A percentile compares a stretch with the other conserved stretches of the same genome.
Evolutionary conservation across 2,888 invertebrate species (phyloP).

Genomic region (Salticus scenicus): DNA sequence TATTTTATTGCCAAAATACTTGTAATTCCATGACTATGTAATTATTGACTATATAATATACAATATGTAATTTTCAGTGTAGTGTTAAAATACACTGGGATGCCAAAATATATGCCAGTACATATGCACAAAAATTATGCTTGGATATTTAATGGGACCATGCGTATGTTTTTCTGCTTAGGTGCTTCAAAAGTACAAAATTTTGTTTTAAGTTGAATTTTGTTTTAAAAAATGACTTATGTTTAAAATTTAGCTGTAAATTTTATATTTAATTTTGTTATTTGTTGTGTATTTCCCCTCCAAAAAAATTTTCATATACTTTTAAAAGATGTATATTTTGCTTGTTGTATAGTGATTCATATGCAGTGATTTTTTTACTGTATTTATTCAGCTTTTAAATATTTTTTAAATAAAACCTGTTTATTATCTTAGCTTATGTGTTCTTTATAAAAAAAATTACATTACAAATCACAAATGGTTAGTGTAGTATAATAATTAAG

Average conservation of each 20-base stretch:
- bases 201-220: background rate
- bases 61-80: no score
- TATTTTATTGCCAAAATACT: no score
- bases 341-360: background rate
- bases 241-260: background rate
- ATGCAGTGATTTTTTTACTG: background rate
- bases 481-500: no score
- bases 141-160: background rate
- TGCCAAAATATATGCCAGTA: constrained; percentile 12
- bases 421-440: no score
- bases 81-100: no score
- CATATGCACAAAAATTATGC: background rate
- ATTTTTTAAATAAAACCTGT: background rate
- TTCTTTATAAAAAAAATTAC: no score
- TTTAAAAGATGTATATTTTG: constrained; percentile 7
- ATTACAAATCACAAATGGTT: no score
- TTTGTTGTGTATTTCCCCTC: background rate
- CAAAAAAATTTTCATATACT: background rate
- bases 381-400: background rate
- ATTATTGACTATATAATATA: no score
- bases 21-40: no score
- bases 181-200: background rate
- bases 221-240: background rate
- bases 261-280: background rate
- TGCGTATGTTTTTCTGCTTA: background rate